Base-by-base conservation (phyloP, 2,113 vertebrate species). In the Pantherophis guttatus region DNA sequence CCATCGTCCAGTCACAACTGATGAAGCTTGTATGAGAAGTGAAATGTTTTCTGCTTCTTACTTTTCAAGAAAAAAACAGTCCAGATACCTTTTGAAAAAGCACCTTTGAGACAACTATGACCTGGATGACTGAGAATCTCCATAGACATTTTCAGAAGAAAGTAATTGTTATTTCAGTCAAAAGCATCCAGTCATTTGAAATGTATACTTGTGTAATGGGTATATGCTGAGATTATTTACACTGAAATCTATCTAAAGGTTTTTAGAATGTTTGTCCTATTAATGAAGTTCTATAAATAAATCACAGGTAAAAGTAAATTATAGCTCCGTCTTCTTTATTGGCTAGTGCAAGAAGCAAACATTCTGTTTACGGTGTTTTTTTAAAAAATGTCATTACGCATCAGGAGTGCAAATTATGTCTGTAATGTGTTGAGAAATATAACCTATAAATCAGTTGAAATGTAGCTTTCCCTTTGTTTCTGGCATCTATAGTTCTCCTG, bases 301-400 rank as follows among this genome's bases (percentile, higher is more conserved):
- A 92, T 94, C 48, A 62, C 53, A 52, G 86, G n/a, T 92, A 93
- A 86, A 91, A 94, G 53, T 90, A 92, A 29, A 58, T 53, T 39
- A 59, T 48, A 53, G 3, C n/a, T 53, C 4, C 33, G 90, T 15
- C 90, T 89, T 75, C 26, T 55, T 50, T 90, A 11, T 52, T 57
- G 52, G 85, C 89, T 88, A 44, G 5, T 8, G 44, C 75, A 44
- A 58, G 15, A 90, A 94, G 52, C 55, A 91, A 92, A 93, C 59
- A 5, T 48, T 1, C 70, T 86, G 23, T 52, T 50, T 91, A 23
- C 4, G 23, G 52, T 70, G 48, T 50, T 57, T 53, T 92, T 92
- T 81, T 62, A 50, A 50, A 53, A 53, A 55, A 48, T 33, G 8
- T 90, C 90, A 24, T 91, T 91, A 62, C 59, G 33, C 86, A 65